Evolutionary conservation across 2,113 vertebrate species (phyloP), one percentile per base, ranked within the genome.

Genomic region (Aepyceros melampus): DNA sequence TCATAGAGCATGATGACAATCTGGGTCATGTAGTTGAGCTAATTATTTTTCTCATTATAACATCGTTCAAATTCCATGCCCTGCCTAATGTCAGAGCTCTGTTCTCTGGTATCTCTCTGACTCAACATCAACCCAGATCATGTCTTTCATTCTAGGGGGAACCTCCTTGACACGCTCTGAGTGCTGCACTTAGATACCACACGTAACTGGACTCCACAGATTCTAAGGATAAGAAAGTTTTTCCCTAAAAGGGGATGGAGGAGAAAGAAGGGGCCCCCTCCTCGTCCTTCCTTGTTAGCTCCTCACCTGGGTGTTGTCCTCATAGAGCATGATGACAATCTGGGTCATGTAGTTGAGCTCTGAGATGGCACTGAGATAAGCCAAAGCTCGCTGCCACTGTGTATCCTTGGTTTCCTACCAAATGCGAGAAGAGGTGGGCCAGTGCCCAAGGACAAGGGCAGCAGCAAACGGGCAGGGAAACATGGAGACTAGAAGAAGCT

Each of bases 321-420:
- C 99, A 83, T 99, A 99, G 62, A 99, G 99, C 99, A 99, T 99
- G 98, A 99, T 99, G 97, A 99, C 99, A 87, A 99, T 99, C 99
- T 99, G 99, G 58, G 99, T 99, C 99, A 99, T 99, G 98, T 99
- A 99, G 99, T 99, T 99, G 98, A 99, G 99, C 97, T 99, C 99
- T 27, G 99, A 99, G 97, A 99, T 99, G n/a, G 99, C 99, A 71
- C 99, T 99, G 95, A 99, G 99, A 98, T 99, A 99, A 98, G 99
- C 99, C 99, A 99, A 99, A 97, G 99, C 99, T 95, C 99, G 99
- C 98, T 99, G 99, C 99, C 99, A 99, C 97, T 99, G 99, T 98
- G 99, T 99, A 98, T 99, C 99, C 97, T 99, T 99, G 95, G 99
- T 99, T 85, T 99, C 99, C 99, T 99, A 98, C 84, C 92, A 51